A percentile compares a stretch with the other conserved stretches of the same genome.
phyloP scores from a whole-genome alignment of 2,888 invertebrate genomes.

The Oscheius sp. region DNA sequence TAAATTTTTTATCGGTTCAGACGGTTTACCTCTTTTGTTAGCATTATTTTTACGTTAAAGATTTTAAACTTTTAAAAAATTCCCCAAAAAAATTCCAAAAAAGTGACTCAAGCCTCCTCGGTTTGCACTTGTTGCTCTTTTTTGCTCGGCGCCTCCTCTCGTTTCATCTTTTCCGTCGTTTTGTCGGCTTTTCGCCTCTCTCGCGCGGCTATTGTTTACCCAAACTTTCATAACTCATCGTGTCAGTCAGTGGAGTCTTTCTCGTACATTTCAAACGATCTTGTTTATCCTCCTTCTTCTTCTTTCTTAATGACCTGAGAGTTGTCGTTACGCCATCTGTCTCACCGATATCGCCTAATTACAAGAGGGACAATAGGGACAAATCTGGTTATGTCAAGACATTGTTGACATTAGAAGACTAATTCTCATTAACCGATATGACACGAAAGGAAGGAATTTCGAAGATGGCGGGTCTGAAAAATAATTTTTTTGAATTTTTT shows the following conservation, averaged over 20 bases:
- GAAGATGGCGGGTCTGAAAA: too few relatives aligned
- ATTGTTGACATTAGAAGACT: slow-evolving; percentile 11
- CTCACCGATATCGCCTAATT: slow-evolving; percentile 6
- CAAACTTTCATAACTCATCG: slow-evolving; percentile 29
- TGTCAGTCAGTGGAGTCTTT: background rate
- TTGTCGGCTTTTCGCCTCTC: slow-evolving; percentile 8
- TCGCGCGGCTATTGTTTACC: slow-evolving; percentile 25
- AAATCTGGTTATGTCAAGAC: slow-evolving; percentile 7
- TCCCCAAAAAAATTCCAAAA: background rate
- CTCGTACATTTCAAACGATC: too few relatives aligned
- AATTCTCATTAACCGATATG: too few relatives aligned
- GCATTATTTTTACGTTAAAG: too few relatives aligned
- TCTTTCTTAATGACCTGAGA: background rate
- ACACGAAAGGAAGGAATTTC: too few relatives aligned
- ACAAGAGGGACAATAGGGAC: slow-evolving; percentile 13
- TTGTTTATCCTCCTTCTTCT: background rate
- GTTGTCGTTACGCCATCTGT: slow-evolving; percentile 19
- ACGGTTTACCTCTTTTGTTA: too few relatives aligned
- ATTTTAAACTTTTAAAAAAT: too few relatives aligned
- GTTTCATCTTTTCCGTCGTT: too few relatives aligned
- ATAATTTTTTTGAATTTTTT: too few relatives aligned
- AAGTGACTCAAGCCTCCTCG: background rate
- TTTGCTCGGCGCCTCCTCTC: background rate
- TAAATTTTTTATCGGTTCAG: too few relatives aligned
- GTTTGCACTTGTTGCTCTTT: background rate